These are phyloP conservation scores for Vidua macroura DNA, from an alignment of 2,113 vertebrate genomes.

Conservation along the genomic window DNA sequence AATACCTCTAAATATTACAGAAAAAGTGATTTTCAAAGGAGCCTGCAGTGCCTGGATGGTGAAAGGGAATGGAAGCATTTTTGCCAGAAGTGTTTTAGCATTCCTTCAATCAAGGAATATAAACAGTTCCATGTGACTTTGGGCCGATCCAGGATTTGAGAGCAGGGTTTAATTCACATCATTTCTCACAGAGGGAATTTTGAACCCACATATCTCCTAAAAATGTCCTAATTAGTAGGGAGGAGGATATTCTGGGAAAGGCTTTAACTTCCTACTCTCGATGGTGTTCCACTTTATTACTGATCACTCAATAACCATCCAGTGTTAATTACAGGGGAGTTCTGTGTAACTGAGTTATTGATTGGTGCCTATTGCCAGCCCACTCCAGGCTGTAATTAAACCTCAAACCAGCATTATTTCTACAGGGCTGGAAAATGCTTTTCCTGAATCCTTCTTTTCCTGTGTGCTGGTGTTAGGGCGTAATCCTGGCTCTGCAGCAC, in stretches of 20 bases:
- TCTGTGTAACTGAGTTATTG: neutral
- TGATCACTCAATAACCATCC: neutral
- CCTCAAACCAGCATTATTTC: neutral
- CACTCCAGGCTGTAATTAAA: neutral
- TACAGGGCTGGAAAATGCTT: neutral
- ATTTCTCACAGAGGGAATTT: constrained; percentile 16
- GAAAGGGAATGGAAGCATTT: constrained; percentile 16
- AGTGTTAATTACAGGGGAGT: neutral
- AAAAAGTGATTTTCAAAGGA: constrained; percentile 4
- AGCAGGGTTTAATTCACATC: constrained; percentile 9
- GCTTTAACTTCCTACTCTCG: neutral
- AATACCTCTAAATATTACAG: neutral
- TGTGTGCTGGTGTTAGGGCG: neutral
- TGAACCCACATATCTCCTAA: neutral
- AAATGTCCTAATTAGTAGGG: neutral
- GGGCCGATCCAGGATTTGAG: constrained; percentile 17
- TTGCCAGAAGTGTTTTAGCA: constrained; percentile 41
- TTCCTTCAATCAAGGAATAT: constrained; percentile 43
- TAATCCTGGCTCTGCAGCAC: neutral
- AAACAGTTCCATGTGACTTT: constrained; percentile 63
- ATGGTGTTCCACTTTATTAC: neutral
- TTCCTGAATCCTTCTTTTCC: neutral
- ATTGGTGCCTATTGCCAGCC: neutral
- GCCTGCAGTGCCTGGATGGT: neutral
- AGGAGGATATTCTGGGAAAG: neutral